Conservation (phyloP, 2,888 invertebrate genomes). For the Nymphalis urticae region DNA sequence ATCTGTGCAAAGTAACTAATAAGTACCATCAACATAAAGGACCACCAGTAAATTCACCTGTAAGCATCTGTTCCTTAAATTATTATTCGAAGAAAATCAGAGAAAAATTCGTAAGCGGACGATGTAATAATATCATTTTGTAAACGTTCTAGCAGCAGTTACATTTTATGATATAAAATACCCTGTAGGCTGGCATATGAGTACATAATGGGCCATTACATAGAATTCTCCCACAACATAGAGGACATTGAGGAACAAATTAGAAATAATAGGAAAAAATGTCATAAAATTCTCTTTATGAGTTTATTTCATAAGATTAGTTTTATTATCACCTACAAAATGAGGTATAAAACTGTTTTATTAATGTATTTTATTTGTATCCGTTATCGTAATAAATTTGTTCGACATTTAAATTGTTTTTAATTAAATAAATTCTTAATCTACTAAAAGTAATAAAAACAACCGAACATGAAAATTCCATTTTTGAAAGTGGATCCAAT, state of each 20-base stretch:
- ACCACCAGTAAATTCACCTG: too few relatives aligned
- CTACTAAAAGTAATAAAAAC: too few relatives aligned
- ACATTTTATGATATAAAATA: constrained; percentile 30
- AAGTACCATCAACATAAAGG: too few relatives aligned
- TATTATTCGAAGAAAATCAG: too few relatives aligned
- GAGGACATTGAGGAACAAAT: constrained; percentile 32
- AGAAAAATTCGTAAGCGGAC: not conserved
- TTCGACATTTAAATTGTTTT: too few relatives aligned
- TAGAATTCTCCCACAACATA: constrained; percentile 20
- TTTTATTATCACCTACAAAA: constrained; percentile 35
- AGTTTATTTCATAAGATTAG: constrained; percentile 35
- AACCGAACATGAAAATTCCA: too few relatives aligned
- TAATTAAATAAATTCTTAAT: too few relatives aligned
- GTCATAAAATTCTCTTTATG: constrained; percentile 37
- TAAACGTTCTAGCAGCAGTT: constrained; percentile 17
- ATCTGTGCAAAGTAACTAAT: too few relatives aligned
- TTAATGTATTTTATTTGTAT: not conserved
- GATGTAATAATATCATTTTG: constrained; percentile 1
- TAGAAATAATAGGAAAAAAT: constrained; percentile 38
- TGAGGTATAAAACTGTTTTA: constrained; percentile 15
- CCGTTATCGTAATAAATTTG: too few relatives aligned
- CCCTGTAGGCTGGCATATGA: constrained; percentile 29
- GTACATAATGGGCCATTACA: constrained; percentile 36
- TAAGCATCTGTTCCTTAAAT: too few relatives aligned
- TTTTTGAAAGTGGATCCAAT: too few relatives aligned